Base-by-base conservation (phyloP, 2,113 vertebrate species). In the Scytalopus superciliaris region DNA sequence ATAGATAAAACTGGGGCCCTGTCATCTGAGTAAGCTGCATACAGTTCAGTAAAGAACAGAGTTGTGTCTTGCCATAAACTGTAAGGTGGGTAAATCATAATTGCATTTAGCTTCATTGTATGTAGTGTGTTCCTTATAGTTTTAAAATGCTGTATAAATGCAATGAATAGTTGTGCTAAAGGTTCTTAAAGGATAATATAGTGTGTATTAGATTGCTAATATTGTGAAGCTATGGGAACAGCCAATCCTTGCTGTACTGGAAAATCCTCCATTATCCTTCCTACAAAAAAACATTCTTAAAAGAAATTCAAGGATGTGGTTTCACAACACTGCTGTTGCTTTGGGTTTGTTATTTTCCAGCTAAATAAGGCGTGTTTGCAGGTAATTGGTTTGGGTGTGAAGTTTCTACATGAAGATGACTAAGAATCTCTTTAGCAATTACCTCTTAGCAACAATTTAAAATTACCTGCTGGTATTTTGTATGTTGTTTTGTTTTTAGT, bases 341-440 rank as follows among this genome's bases (percentile, higher is more conserved):
- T 76, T 21, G 83, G 28, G 23, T 75, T 84, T 76, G 86, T 88
- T 85, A 19, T 80, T 84, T 95, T 96, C 88, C 64, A 96, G 92
- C 81, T 96, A 67, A 93, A 96, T 14, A 22, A 79, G 90, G 45
- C 6, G 40, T 25, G 40, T 84, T 96, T 93, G 74, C 68, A 96
- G 78, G 33, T 90, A 96, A 90, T 56, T 91, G 90, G 31, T 62
- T 87, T 94, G 76, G 47, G 52, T 53, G 31, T 57, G 69, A 93
- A 94, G 87, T 87, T 80, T 69, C 69, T 91, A n/a, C 45, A 25
- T 84, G 81, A 94, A 82, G 66, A 52, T 94, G 7, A 40, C 59
- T 87, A 78, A 92, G 49, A 35, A 88, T 72, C 40, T 96, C 75
- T 74, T 81, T 69, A 59, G 37, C 57, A 63, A 84, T 78, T 90